Base-by-base conservation (phyloP, 2,797 vertebrate species). In the Enteromius unitaeniatus region DNA sequence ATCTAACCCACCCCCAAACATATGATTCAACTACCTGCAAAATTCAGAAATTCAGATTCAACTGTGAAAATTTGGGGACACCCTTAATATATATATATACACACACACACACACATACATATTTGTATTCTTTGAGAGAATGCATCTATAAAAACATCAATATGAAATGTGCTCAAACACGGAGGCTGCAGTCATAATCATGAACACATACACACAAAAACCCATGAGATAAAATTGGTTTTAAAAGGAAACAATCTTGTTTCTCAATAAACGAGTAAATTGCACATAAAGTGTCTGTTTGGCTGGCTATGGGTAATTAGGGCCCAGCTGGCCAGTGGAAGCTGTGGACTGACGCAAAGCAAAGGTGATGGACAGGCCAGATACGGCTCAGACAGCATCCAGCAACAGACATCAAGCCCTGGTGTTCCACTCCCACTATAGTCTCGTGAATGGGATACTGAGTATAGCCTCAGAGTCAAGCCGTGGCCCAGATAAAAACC, bases 251-350 rank as follows among this genome's bases (percentile, higher is more conserved):
- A 87, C 84, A 88, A 87, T 83, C 87, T 82, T 85, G 81, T 89
- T 78, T 79, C 73, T 85, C 86, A 86, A 89, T 88, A 89, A 88
- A 88, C 73, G 62, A 67, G 78, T 51, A 65, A 53, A 87, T 68
- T 69, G 82, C 79, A 85, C 78, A 89, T 87, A 69, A 87, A 86
- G 84, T 84, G 85, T 49, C 68, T 79, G 47, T 85, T 82, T 70
- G 83, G 37, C 76, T 40, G 87, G 65, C 68, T 82, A 37, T 34
- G 83, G 78, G 65, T 87, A 84, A 88, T 86, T 85, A 84, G 81
- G 84, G 65, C 84, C 83, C 87, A 89, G 89, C 89, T 87, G 85
- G 86, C 81, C 78, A 60, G 81, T 65, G 40, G 76, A 85, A 85
- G 42, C 79, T 23, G 3, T 51, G 70, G 51, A 67, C 69, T 53